Base-by-base conservation (phyloP, 2,797 vertebrate species). In the Chaetophractus vellerosus region DNA sequence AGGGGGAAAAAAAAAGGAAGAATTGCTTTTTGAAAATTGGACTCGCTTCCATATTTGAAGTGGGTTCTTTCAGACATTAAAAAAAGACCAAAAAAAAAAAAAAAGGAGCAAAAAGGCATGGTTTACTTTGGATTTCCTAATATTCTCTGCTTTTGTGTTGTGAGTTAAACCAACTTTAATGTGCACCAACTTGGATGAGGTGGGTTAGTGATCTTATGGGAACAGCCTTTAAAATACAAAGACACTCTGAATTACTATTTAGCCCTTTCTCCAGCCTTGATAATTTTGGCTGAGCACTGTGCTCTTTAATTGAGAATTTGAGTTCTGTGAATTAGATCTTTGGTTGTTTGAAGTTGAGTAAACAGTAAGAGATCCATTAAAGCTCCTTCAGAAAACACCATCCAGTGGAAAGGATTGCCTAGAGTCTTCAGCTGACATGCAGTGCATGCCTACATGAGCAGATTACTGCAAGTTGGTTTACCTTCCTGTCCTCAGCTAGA, bases 31-130 rank as follows among this genome's bases (percentile, higher is more conserved):
- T 84, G 69, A 94, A 94, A 97, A 97, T 81, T 89, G 75, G 94
- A 93, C 48, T 88, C 36, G 59, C 79, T 85, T 96, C 84, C 68
- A n/a, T 83, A 86, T 95, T 57, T 95, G 85, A 97, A 98, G 80
- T 86, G 41, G 66, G 81, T 88, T 93, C 71, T 63, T 96, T 93
- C 19, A 94, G 63, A 92, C 59, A n/a, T 0, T 86, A 93, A 74
- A n/a, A 63, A 18, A 71, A 71, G 71, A 26, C 4, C 38, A 38
- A 38, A 38, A 38, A 45, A 50, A 75, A 75, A 74, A 48, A 82
- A 16, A 92, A 88, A 50, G 64, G 36, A 71, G 63, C 24, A 74
- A 75, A 95, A 79, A 76, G 50, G 50, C 36, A 9, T 38, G 16
- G 61, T 24, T 74, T 69, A 82, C 89, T 93, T 83, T 80, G 74